These are phyloP conservation scores for Echinops telfairi DNA, from an alignment of 2,113 vertebrate genomes.

Conservation along the genomic window DNA sequence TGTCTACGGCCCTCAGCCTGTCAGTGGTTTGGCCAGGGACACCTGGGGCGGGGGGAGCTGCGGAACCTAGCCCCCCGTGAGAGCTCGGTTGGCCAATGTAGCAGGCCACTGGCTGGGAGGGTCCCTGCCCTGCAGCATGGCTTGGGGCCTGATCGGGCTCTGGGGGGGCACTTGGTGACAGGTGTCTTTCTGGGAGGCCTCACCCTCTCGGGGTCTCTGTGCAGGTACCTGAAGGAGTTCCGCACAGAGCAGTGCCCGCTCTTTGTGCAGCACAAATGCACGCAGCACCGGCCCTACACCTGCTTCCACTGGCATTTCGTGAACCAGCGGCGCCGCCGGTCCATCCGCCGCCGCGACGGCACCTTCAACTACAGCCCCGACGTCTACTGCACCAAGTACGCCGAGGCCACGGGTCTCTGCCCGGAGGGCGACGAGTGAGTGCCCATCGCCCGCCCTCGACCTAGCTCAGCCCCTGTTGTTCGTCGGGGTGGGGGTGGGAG, in stretches of 20 bases:
- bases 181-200: background rate
- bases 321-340: conserved; percentile 97
- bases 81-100: background rate
- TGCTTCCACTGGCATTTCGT: conserved; percentile 99
- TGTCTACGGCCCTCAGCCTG: background rate
- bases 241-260: conserved; percentile 98
- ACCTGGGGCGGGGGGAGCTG: background rate
- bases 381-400: conserved; percentile 98
- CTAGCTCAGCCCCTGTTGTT: background rate
- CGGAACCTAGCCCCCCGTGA: background rate
- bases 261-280: conserved; percentile 99
- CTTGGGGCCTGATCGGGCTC: background rate
- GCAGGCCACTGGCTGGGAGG: background rate
- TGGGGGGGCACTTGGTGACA: background rate
- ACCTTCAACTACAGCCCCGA: conserved; percentile 99
- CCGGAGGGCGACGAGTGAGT: conserved; percentile 99
- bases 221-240: conserved; percentile 99
- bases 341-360: conserved; percentile 95
- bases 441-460: background rate
- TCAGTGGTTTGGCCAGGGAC: background rate
- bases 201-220: background rate
- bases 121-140: background rate
- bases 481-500: background rate
- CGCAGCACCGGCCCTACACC: conserved; percentile 97
- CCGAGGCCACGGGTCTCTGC: conserved; percentile 96